Base-by-base conservation (phyloP, 2,113 vertebrate species). In the Pionites leucogaster region DNA sequence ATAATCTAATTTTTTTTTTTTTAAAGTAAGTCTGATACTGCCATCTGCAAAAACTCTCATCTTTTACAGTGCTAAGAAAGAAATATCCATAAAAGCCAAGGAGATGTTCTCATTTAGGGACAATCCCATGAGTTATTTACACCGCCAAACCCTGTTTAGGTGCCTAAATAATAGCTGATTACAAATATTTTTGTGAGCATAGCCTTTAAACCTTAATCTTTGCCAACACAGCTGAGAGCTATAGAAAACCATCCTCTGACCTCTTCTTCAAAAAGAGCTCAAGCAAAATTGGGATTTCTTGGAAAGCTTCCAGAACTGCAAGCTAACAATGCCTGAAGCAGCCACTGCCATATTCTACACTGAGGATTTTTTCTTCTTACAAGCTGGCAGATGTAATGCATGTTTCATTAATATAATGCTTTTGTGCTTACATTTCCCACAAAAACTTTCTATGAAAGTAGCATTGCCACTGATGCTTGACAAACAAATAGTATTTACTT, bases 221-320 rank as follows among this genome's bases (percentile, higher is more conserved):
- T 91, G 42, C 53, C 76, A 96, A 72, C 62, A 9, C 35, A 94
- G 72, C 52, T 84, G 65, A 83, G 17, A 31, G 24, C 18, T 86
- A 62, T 12, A 84, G 67, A 78, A 92, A 89, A 53, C 13, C 41
- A 72, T 86, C 27, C 39, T 68, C 64, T 92, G 50, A 88, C 16
- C 35, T 42, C 18, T 37, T 71, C 46, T 86, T 67, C 67, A 50
- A 90, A 86, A 92, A 92, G 22, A 23, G 23, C 62, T 57, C 88
- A 86, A 77, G 46, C 81, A 93, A 94, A 87, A 24, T 24, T 72
- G 86, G 20, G 47, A 94, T 82, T 95, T 95, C 81, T 87, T 77
- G 65, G 76, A 93, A 76, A 80, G 41, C 31, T 60, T 84, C 83
- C 93, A 95, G 74, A 87, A 91, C 35, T 76, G n/a, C 49, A 89